Evolutionary conservation across 1,140 invertebrate genomes (phyloP).

Genomic region (Drosophila lowei): DNA sequence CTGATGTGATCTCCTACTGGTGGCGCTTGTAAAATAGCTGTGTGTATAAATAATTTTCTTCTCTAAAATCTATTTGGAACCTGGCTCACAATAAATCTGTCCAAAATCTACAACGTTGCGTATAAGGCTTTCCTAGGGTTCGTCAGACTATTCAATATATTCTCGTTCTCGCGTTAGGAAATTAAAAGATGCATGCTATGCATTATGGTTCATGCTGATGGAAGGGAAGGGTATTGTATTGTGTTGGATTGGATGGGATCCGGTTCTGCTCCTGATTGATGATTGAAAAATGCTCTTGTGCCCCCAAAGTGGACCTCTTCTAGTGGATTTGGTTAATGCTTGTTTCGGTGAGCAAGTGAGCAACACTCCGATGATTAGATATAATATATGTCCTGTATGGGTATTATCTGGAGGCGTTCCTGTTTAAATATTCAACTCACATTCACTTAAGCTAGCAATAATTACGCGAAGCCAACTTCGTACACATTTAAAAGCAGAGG

Average conservation of each 20-base stretch:
- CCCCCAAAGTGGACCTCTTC: constrained; percentile 8
- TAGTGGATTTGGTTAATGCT: constrained; percentile 43
- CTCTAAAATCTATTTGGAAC: constrained; percentile 57
- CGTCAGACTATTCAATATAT: constrained; percentile 68
- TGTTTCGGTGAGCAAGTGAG: constrained; percentile 32
- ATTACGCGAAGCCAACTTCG: constrained; percentile 45
- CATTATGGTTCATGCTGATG: background rate
- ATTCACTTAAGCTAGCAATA: constrained; percentile 36
- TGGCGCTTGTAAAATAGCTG: constrained; percentile 53
- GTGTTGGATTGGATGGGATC: background rate
- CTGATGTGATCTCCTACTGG: constrained; percentile 7
- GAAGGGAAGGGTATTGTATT: constrained; percentile 17
- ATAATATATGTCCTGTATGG: constrained; percentile 46
- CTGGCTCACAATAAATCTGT: constrained; percentile 40
- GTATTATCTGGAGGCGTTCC: constrained; percentile 8
- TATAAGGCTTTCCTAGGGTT: constrained; percentile 47
- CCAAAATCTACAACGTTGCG: constrained; percentile 62
- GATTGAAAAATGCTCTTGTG: constrained; percentile 46
- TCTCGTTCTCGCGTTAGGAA: constrained; percentile 30
- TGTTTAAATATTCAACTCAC: constrained; percentile 40
- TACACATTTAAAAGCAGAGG: constrained; percentile 45
- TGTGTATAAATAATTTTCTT: constrained; percentile 47
- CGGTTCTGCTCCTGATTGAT: constrained; percentile 4
- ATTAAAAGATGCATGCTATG: constrained; percentile 16
- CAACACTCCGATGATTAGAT: constrained; percentile 27